These are phyloP conservation scores for Graphium colonna DNA, from an alignment of 2,888 invertebrate genomes.

Conservation along the genomic window DNA sequence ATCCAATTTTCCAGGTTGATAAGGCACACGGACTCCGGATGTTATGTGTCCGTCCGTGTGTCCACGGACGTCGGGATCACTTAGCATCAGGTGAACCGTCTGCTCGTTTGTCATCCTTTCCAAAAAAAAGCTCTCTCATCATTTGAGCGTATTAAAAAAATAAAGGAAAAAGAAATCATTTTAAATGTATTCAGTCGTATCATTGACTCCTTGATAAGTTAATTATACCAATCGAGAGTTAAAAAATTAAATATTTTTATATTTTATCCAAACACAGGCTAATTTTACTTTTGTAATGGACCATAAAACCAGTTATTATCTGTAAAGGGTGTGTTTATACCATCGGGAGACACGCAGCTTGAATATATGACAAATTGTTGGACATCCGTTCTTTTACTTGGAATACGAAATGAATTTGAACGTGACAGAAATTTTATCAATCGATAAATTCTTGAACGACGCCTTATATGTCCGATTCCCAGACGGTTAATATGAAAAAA, in stretches of 20 bases:
- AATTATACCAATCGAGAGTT: no score
- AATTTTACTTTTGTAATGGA: neutral
- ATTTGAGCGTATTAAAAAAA: no score
- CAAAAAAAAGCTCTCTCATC: no score
- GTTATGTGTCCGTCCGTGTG: no score
- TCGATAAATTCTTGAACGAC: constrained; percentile 16
- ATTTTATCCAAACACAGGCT: neutral
- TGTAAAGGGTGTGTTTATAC: constrained; percentile 9
- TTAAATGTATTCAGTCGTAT: no score
- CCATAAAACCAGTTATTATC: constrained; percentile 11
- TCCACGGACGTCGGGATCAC: no score
- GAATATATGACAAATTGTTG: constrained; percentile 38
- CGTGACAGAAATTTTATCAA: constrained; percentile 38
- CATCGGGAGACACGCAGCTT: constrained; percentile 29
- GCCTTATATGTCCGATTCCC: neutral
- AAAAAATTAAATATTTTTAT: neutral
- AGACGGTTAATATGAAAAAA: neutral
- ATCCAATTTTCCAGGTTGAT: no score
- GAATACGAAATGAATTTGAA: constrained; percentile 45
- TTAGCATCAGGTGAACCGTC: no score
- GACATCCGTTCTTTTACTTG: constrained; percentile 50
- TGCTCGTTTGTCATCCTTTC: no score
- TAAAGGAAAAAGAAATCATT: no score
- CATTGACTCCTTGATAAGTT: no score
- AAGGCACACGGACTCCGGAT: no score